phyloP scores from a whole-genome alignment of 2,797 vertebrate species.

The Acomys russatus region DNA sequence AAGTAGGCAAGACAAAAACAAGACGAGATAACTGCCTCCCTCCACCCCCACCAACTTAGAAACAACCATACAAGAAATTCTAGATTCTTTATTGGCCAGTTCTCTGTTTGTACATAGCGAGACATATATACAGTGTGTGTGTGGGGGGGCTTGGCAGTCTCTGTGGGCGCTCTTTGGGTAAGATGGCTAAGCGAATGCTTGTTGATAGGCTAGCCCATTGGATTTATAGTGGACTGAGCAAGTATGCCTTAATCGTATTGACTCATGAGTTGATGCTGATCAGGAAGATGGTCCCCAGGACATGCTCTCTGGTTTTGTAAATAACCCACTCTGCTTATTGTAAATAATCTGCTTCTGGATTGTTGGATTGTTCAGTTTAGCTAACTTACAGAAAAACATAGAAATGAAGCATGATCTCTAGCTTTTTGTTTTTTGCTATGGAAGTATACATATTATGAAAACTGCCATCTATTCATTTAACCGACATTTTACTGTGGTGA shows the following conservation, averaged over 20 bases:
- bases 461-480: constrained; percentile 27
- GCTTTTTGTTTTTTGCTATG: constrained; percentile 23
- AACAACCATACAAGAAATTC: not conserved
- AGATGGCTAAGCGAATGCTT: constrained; percentile 3
- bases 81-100: not conserved
- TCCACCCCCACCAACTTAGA: too few species aligned
- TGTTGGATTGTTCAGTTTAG: not conserved
- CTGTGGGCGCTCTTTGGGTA: not conserved
- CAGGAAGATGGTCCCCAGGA: not conserved
- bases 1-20: not conserved
- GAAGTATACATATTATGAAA: constrained; percentile 16
- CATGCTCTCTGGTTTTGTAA: not conserved
- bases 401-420: not conserved
- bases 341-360: not conserved
- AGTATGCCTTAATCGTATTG: constrained; percentile 13
- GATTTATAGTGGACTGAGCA: constrained; percentile 53
- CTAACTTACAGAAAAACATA: not conserved
- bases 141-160: not conserved
- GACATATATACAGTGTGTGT: not conserved
- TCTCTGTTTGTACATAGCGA: not conserved
- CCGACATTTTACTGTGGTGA: constrained; percentile 20
- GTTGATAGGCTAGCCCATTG: not conserved
- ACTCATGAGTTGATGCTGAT: constrained; percentile 38
- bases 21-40: not conserved
- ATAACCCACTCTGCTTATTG: not conserved